Evolutionary conservation across 2,797 vertebrate species (phyloP).

Genomic region (Austrolebias charrua): DNA sequence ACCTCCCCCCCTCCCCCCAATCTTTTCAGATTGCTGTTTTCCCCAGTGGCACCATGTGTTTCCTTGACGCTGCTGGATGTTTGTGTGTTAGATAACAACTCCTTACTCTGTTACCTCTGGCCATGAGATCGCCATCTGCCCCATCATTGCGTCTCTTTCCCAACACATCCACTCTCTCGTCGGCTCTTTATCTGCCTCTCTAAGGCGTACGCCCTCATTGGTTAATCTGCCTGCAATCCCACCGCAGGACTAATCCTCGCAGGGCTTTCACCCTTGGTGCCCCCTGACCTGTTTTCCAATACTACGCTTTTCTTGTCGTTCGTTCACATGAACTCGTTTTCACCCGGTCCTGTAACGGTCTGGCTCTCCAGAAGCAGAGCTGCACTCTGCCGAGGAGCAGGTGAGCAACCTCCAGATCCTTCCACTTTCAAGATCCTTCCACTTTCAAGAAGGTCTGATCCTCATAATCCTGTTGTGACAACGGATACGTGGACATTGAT

Average conservation of each 20-base stretch:
- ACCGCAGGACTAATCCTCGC: conserved; percentile 56
- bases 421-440: too few species aligned
- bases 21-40: conserved; percentile 30
- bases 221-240: conserved; percentile 65
- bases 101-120: conserved; percentile 64
- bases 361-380: not conserved
- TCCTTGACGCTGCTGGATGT: conserved; percentile 51
- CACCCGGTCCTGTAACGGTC: not conserved
- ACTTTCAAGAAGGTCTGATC: conserved; percentile 62
- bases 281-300: conserved; percentile 49
- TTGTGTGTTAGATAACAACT: conserved; percentile 69
- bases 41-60: conserved; percentile 50
- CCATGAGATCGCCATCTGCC: conserved; percentile 71
- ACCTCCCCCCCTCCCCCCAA: conserved; percentile 16
- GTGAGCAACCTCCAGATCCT: conserved; percentile 46
- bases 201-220: conserved; percentile 43
- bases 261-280: conserved; percentile 37
- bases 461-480: conserved; percentile 70
- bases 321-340: too few species aligned
- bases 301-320: not conserved
- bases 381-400: conserved; percentile 21
- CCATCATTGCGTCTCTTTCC: conserved; percentile 55
- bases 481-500: conserved; percentile 69
- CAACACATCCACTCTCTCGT: conserved; percentile 8
- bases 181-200: conserved; percentile 24